phyloP scores from a whole-genome alignment of 2,888 invertebrate species.

The Teleiodes luculella region DNA sequence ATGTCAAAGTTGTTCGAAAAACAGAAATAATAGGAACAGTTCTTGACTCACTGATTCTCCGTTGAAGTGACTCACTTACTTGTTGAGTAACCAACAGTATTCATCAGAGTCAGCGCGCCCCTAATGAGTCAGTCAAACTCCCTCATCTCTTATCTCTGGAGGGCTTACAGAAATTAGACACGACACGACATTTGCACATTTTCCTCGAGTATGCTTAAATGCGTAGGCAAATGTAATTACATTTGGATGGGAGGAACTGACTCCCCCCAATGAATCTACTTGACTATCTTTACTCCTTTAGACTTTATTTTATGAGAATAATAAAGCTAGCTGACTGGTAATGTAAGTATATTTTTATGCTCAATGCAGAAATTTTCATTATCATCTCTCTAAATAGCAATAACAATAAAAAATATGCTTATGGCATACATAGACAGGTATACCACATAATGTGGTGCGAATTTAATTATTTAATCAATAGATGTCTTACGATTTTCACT shows the following conservation, averaged over 20 bases:
- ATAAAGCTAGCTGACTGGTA: too few species aligned
- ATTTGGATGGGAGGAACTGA: conserved; percentile 39
- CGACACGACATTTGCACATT: conserved; percentile 54
- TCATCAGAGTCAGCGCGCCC: neutral
- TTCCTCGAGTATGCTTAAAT: conserved; percentile 50
- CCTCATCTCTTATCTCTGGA: conserved; percentile 5
- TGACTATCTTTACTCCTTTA: neutral
- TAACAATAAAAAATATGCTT: too few species aligned
- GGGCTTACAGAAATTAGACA: conserved; percentile 44
- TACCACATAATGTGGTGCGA: too few species aligned
- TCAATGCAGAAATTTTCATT: too few species aligned
- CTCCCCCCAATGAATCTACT: conserved; percentile 29
- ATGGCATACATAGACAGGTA: too few species aligned
- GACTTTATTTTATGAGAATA: neutral
- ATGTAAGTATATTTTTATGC: too few species aligned
- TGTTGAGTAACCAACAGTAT: too few species aligned
- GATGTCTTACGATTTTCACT: too few species aligned
- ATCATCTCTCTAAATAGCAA: too few species aligned
- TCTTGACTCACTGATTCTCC: neutral
- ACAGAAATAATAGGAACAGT: too few species aligned
- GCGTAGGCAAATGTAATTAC: conserved; percentile 65
- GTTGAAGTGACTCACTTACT: neutral
- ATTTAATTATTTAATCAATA: too few species aligned
- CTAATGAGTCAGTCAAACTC: conserved; percentile 1
- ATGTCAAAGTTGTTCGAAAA: too few species aligned